Conservation (phyloP, 2,113 vertebrate species). For the Entomyzon cyanotis region DNA sequence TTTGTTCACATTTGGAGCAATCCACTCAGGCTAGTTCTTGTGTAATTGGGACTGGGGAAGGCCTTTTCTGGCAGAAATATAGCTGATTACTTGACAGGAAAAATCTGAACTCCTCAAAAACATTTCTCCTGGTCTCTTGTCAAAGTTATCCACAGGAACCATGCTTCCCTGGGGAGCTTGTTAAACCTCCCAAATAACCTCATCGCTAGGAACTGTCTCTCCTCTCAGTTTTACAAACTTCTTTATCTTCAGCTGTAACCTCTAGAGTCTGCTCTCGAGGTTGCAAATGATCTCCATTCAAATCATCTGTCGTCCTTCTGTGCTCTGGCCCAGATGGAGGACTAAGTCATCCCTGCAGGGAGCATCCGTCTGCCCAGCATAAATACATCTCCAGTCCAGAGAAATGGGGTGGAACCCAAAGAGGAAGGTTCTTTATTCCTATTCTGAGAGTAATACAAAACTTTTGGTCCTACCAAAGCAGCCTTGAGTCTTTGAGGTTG, state of each 20-base stretch:
- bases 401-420: neutral
- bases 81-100: conserved; percentile 1
- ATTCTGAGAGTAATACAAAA: neutral
- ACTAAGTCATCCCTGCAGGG: neutral
- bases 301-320: neutral
- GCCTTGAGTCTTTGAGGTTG: neutral
- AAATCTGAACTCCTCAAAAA: neutral
- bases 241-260: neutral
- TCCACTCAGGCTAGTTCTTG: neutral
- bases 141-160: neutral
- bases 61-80: neutral
- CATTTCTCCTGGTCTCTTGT: neutral
- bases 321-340: neutral
- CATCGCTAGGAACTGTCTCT: neutral
- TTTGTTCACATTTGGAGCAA: neutral
- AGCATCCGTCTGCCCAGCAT: neutral
- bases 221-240: neutral
- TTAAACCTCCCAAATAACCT: conserved; percentile 22
- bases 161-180: conserved; percentile 10
- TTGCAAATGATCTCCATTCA: neutral
- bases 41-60: neutral
- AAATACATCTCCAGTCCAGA: neutral
- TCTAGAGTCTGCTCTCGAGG: neutral
- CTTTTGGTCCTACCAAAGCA: neutral
- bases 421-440: neutral